Evolutionary conservation across 1,140 invertebrate genomes (phyloP), one percentile per base, ranked within the genome.

Genomic region (Drosophila setifemur): DNA sequence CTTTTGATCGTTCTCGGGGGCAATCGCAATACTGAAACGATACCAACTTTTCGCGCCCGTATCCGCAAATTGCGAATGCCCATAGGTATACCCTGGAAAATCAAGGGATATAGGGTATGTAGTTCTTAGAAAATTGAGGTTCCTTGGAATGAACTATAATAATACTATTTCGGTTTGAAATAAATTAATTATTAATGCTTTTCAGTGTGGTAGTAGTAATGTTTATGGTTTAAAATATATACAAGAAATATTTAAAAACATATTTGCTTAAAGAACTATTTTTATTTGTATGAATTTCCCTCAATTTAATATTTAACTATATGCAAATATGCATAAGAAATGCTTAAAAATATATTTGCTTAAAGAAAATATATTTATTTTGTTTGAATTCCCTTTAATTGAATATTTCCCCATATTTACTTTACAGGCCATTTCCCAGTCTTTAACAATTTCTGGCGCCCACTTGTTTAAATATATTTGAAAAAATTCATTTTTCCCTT

Each of bases 31-130:
- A 23, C 57, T n/a, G n/a, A n/a, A n/a, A n/a, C 2, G 5, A 11
- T 14, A 40, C 14, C 48, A 39, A 26, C 48, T 26, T 52, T 52
- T 26, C 12, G 33, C 21, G 21, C 48, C 21, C 48, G 21, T 28
- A 39, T 49, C 35, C 5, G 18, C 29, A 33, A 21, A 9, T 23
- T 4, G 3, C 21, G 12, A 11, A 23, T 39, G 31, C 5, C 9
- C 9, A n/a, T 11, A 3, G 9, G 6, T n/a, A 6, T 11, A 16
- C 31, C 16, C 4, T 16, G 21, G 9, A 21, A 54, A 29, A 48
- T 14, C n/a, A n/a, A n/a, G n/a, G n/a, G n/a, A n/a, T n/a, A 2
- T 29, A 6, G 11, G 11, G 11, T 0, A 4, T 21, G n/a, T n/a
- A n/a, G n/a, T n/a, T n/a, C n/a, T n/a, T n/a, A n/a, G n/a, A n/a